These are phyloP conservation scores for Drosophila aldrichi DNA, from an alignment of 2,888 invertebrate genomes.

Conservation along the genomic window DNA sequence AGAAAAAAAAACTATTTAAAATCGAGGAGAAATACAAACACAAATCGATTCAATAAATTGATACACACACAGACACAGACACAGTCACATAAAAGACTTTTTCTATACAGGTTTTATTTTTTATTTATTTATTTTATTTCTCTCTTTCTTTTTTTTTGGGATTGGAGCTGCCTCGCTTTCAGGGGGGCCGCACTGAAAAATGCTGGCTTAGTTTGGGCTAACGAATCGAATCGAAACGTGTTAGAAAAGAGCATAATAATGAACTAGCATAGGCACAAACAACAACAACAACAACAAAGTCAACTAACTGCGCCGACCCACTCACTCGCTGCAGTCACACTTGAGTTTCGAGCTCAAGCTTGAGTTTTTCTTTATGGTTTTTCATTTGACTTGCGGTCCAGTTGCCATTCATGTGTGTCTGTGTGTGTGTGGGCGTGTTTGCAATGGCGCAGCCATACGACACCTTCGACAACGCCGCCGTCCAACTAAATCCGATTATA, in stretches of 20 bases:
- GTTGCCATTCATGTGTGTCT: constrained; percentile 40
- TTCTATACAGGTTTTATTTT: constrained; percentile 59
- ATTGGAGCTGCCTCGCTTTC: constrained; percentile 6
- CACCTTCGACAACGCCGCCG: constrained; percentile 47
- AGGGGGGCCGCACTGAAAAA: constrained; percentile 41
- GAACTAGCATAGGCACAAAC: constrained; percentile 39
- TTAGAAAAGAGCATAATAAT: constrained; percentile 74
- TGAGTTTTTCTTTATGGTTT: constrained; percentile 60
- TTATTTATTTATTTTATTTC: constrained; percentile 20
- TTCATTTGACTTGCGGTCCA: constrained; percentile 57
- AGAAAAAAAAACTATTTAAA: constrained; percentile 33
- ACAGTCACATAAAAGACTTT: constrained; percentile 37
- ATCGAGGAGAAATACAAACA: constrained; percentile 56
- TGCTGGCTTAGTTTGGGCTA: constrained; percentile 44
- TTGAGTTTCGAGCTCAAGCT: constrained; percentile 21
- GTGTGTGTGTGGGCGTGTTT: constrained; percentile 51
- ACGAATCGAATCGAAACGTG: constrained; percentile 68
- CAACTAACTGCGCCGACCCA: constrained; percentile 24
- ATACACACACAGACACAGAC: constrained; percentile 1
- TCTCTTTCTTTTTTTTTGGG: constrained; percentile 3
- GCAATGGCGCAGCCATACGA: constrained; percentile 48
- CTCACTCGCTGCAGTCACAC: constrained; percentile 26
- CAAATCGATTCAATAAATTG: constrained; percentile 75
- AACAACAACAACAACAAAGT: neutral
- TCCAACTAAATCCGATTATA: constrained; percentile 81